A percentile compares a stretch with the other conserved stretches of the same genome.
Evolutionary conservation across 2,113 vertebrate genomes (phyloP).

Genomic region (Reinhardtius hippoglossoides): DNA sequence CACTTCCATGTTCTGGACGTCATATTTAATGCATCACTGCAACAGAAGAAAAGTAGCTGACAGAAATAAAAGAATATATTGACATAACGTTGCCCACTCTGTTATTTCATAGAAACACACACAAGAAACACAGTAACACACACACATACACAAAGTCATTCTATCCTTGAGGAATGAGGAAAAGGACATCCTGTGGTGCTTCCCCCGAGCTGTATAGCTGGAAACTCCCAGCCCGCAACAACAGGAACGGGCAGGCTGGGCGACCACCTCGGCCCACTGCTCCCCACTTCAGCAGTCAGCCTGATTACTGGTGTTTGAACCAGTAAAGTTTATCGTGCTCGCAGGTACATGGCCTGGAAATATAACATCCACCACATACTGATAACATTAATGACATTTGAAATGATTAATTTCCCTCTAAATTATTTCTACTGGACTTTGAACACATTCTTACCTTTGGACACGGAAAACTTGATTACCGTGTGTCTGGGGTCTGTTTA

Average conservation of each 20-base stretch:
- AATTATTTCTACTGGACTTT: too few species aligned
- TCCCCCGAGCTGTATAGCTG: slow-evolving; percentile 74
- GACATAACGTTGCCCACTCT: neutral
- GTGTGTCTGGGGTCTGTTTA: too few species aligned
- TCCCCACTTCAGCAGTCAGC: slow-evolving; percentile 3
- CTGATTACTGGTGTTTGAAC: neutral
- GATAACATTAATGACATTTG: neutral
- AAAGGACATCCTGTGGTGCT: slow-evolving; percentile 80
- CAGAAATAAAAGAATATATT: neutral
- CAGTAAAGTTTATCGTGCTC: too few species aligned
- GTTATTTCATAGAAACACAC: slow-evolving; percentile 17
- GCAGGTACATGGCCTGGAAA: neutral
- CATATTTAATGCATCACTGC: neutral
- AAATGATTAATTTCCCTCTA: too few species aligned
- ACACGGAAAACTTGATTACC: too few species aligned
- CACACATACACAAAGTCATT: slow-evolving; percentile 18
- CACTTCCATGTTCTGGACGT: neutral
- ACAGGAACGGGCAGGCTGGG: slow-evolving; percentile 66
- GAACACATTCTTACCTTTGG: neutral
- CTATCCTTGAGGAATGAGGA: slow-evolving; percentile 71
- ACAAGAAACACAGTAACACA: slow-evolving; percentile 2
- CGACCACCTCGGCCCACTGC: slow-evolving; percentile 5
- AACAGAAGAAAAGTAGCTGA: neutral
- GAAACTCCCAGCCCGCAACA: slow-evolving; percentile 80
- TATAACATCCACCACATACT: neutral